Evolutionary conservation across 2,113 vertebrate species (phyloP), one percentile per base, ranked within the genome.

Genomic region (Pangasianodon hypophthalmus): DNA sequence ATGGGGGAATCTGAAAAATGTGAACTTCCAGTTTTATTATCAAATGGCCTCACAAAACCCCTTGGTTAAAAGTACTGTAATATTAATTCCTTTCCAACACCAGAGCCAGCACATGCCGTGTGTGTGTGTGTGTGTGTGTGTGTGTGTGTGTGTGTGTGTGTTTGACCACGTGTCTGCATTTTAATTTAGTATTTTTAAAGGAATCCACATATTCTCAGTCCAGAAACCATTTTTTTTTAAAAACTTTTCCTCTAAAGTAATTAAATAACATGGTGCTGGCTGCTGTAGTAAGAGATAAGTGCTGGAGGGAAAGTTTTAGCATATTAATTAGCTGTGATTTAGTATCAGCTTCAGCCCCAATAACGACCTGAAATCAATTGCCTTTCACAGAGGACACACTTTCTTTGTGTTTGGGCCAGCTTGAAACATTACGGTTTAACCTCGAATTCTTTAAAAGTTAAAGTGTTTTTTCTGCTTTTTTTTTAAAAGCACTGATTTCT

Each of bases 261-360:
- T 92, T 56, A 88, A 90, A 90, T 85, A 81, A 91, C 82, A 79
- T 87, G 73, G 48, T 69, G 50, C 80, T 80, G 80, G 85, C 89
- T 90, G 29, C 85, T 85, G 85, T 73, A 85, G 89, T 87, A 67
- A 64, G 87, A 92, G 91, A 90, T 89, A 90, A 90, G 91, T 90
- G 90, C 91, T 87, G 56, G 29, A 84, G 73, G 82, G 58, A 91
- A 84, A 90, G 88, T 88, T 91, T 86, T 84, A 90, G 91, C 88
- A 91, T 91, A 92, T 92, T 91, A 93, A 93, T 91, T 92, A 91
- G 32, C 86, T 58, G 46, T 91, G 89, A 93, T 93, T 89, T 90
- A 92, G 89, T 89, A 89, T 85, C 84, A 29, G 60, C 88, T 80
- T 89, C 54, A 71, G 56, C 71, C 88, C 52, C 79, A 87, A 90